Percentiles rank a stretch among this genome's conserved stretches.
These are phyloP conservation scores for Tyrannus savana DNA, from an alignment of 2,113 vertebrate species.

Conservation along the genomic window DNA sequence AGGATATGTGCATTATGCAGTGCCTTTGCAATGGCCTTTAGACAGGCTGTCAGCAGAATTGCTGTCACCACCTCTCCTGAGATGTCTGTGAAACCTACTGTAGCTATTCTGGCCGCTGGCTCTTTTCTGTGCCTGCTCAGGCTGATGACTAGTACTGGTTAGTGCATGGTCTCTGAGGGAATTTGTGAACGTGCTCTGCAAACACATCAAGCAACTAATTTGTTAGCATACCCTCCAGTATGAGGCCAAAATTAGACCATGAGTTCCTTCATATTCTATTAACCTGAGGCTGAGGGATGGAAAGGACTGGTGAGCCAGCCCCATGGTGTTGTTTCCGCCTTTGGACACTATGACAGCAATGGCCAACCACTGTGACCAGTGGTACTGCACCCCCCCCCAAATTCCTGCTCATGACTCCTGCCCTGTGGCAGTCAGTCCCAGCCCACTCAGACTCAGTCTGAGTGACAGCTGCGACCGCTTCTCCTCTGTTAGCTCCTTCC, in stretches of 20 bases:
- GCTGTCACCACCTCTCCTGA: slow-evolving; percentile 21
- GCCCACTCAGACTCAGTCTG: background rate
- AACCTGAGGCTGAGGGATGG: background rate
- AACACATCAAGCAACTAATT: background rate
- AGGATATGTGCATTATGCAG: background rate
- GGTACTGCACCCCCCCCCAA: fast-evolving
- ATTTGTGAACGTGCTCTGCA: background rate
- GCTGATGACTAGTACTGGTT: background rate
- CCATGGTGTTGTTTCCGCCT: background rate
- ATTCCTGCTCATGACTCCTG: background rate
- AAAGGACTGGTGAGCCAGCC: background rate
- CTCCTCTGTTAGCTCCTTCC: background rate
- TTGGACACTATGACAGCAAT: background rate
- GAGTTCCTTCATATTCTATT: background rate
- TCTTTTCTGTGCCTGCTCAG: background rate
- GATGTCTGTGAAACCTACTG: background rate
- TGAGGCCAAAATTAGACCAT: background rate
- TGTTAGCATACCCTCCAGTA: background rate
- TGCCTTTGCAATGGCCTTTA: background rate
- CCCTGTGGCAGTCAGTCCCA: background rate
- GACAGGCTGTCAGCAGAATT: background rate
- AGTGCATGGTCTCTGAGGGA: background rate
- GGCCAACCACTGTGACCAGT: background rate
- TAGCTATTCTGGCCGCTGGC: background rate
- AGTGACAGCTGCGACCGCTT: background rate